Conservation (phyloP, 2,888 invertebrate species). For the Malacosoma neustria region DNA sequence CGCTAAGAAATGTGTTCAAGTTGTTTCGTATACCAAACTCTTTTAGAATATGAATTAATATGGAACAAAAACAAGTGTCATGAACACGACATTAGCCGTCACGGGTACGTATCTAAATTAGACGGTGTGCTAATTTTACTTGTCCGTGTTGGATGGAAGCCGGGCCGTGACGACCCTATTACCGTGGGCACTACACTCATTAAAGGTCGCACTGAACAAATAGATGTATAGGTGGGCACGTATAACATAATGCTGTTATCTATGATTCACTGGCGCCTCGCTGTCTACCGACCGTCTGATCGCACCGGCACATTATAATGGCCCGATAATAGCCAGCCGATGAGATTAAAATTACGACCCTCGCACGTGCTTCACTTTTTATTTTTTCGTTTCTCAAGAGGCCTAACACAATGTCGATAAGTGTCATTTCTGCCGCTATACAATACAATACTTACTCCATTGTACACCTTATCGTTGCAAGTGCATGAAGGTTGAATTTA, state of each 20-base stretch:
- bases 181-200: slow-evolving; percentile 48
- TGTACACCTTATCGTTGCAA: neutral
- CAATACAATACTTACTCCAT: slow-evolving; percentile 1
- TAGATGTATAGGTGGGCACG: slow-evolving; percentile 55
- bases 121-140: slow-evolving; percentile 35
- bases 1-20: no score
- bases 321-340: slow-evolving; percentile 56
- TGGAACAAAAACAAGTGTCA: no score
- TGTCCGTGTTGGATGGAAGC: slow-evolving; percentile 28
- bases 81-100: neutral
- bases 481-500: slow-evolving; percentile 8
- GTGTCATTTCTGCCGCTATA: neutral
- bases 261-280: slow-evolving; percentile 70
- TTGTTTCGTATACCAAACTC: no score
- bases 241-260: slow-evolving; percentile 56
- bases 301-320: slow-evolving; percentile 53
- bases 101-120: neutral
- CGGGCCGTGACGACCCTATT: slow-evolving; percentile 40
- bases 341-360: slow-evolving; percentile 55
- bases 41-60: no score
- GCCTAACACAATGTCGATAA: neutral
- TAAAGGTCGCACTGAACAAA: slow-evolving; percentile 65
- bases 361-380: slow-evolving; percentile 31
- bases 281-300: slow-evolving; percentile 65
- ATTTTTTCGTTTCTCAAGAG: slow-evolving; percentile 15